Evolutionary conservation across 2,888 invertebrate species (phyloP).

Genomic region (Tiliacea citrago): DNA sequence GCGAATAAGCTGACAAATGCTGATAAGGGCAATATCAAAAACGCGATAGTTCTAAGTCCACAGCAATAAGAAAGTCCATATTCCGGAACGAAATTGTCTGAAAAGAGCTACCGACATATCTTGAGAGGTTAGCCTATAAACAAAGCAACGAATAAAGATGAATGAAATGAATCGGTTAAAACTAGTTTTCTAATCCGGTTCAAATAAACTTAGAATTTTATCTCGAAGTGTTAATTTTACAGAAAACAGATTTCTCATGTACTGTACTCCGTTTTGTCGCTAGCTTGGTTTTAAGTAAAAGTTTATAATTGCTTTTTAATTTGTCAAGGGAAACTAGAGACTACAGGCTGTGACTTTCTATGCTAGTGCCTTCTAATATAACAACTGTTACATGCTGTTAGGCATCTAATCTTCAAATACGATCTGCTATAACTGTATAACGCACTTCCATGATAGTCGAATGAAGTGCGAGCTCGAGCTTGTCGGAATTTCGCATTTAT

Average conservation of each 20-base stretch:
- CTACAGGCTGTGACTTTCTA: conserved; percentile 47
- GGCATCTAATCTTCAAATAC: conserved; percentile 23
- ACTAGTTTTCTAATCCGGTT: background rate
- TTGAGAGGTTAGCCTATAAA: background rate
- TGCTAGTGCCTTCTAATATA: conserved; percentile 18
- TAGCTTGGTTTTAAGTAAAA: conserved; percentile 46
- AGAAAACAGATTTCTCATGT: conserved; percentile 29
- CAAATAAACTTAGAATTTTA: conserved; percentile 17
- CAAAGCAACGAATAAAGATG: background rate
- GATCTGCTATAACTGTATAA: conserved; percentile 13
- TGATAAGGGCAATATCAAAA: background rate
- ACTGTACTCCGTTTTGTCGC: conserved; percentile 28
- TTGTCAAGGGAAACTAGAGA: conserved; percentile 48
- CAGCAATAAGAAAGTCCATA: background rate
- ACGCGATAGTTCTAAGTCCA: background rate
- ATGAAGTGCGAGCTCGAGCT: background rate
- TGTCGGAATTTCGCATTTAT: background rate
- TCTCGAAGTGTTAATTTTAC: conserved; percentile 27
- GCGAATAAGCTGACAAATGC: conserved; percentile 1
- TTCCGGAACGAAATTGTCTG: background rate
- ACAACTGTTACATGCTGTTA: conserved; percentile 2
- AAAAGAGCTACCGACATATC: too few species aligned
- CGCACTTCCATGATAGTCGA: background rate
- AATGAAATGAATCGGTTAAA: background rate
- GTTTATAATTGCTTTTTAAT: conserved; percentile 56